Base-by-base conservation (phyloP, 1,140 invertebrate species). In the Cyrtorhinus lividipennis region DNA sequence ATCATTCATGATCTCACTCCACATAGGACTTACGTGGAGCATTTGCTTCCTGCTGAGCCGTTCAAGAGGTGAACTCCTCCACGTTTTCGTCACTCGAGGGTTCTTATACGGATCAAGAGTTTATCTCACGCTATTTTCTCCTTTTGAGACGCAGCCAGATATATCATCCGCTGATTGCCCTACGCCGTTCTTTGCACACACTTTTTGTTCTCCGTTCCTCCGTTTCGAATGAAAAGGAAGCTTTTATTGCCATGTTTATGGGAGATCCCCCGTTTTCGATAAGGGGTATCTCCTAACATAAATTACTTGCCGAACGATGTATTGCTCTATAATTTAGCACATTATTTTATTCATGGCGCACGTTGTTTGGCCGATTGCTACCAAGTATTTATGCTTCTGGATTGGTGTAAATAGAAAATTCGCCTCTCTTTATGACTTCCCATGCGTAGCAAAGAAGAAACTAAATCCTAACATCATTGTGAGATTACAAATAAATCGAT, bases 301-400 rank as follows among this genome's bases (percentile, higher is more conserved):
- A 53, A 53, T 53, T 53, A 53, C 48, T 13, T 20, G 5, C 20
- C 48, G 10, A 5, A 53, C 48, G 48, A 53, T 53, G 20, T 53
- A 53, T 53, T 22, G 48, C 48, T 53, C 48, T 53, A 53, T 53
- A 53, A 53, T 53, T 53, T 53, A 53, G 12, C 20, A 53, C 48
- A 53, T 53, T 53, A 53, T 53, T 53, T 53, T 53, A 53, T 53
- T 53, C 48, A 53, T 53, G 48, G 48, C 48, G 48, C 48, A 53
- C 20, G 10, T 53, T 53, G 48, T 53, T 53, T 53, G 48, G 48
- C 48, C 48, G 20, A 53, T 3, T 53, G 12, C 5, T 15, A 5
- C 30, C 5, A 38, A 38, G 30, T 5, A 38, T 38, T 38, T 38
- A 38, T 38, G 30, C n/a, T n/a, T n/a, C n/a, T n/a, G n/a, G n/a